Evolutionary conservation across 2,888 invertebrate species (phyloP).

Genomic region (Limnephilus auricula): DNA sequence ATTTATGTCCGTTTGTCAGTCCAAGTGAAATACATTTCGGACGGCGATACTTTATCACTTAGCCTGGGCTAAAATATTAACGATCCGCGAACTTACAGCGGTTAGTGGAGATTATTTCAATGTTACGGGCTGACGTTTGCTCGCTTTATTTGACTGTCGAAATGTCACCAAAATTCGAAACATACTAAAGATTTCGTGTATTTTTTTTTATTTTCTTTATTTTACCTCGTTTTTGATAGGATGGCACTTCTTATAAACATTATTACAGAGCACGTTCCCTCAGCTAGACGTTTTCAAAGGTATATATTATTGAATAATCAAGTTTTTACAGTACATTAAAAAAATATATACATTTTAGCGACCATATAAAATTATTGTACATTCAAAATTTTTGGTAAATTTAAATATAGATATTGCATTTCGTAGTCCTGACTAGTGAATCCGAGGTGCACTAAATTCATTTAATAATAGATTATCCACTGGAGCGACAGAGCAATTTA

Average conservation of each 20-base stretch:
- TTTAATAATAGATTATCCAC: too few relatives aligned
- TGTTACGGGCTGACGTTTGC: neutral
- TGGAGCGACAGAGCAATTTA: too few relatives aligned
- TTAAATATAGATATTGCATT: too few relatives aligned
- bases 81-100: constrained; percentile 51
- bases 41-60: constrained; percentile 61
- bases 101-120: neutral
- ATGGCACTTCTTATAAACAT: neutral
- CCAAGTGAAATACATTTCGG: constrained; percentile 56
- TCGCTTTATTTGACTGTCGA: neutral
- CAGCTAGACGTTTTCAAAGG: too few relatives aligned
- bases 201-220: neutral
- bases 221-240: neutral
- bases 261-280: too few relatives aligned
- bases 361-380: too few relatives aligned
- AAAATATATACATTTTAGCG: too few relatives aligned
- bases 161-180: neutral
- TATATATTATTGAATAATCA: too few relatives aligned
- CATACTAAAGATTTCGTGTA: neutral
- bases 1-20: constrained; percentile 65
- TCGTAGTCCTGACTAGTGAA: too few relatives aligned
- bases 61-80: constrained; percentile 58
- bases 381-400: too few relatives aligned
- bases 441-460: too few relatives aligned
- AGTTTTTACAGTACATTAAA: too few relatives aligned